Evolutionary conservation across 2,888 invertebrate species (phyloP), one percentile per base, ranked within the genome.

Genomic region (Eupithecia exiguata): DNA sequence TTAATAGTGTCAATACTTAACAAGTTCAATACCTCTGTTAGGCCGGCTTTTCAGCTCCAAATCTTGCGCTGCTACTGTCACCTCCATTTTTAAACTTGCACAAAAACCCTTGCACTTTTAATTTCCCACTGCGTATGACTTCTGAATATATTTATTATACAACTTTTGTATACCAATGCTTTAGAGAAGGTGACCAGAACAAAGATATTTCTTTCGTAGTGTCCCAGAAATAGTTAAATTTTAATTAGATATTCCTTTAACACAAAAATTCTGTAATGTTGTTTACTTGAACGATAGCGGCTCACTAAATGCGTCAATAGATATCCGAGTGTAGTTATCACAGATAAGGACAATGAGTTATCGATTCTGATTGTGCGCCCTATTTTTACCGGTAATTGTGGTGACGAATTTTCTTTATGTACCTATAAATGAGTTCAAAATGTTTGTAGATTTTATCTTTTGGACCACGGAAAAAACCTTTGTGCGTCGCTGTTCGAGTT

Each of bases 241-340:
- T 53, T 21, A 53, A 53, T n/a, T 2, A 49, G 62, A 25, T 53
- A 25, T 53, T 53, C 21, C 21, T 35, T 62, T 62, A 36, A 9
- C 1, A 12, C 3, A 7, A 63, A 30, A 36, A n/a, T n/a, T 63
- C 25, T 61, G 61, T 62, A 62, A 30, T 35, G 35, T 5, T 58
- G 58, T 58, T 35, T 18, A 30, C 16, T 10, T 18, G 35, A 73
- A 66, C 66, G 72, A 74, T 43, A 40, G 30, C 12, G 63, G 71
- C 70, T 72, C 68, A 74, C 70, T 68, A 36, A 71, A 89, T 92
- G 92, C 92, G 92, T 93, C 92, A 92, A 91, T 90, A 87, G 91
- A 92, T 92, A 92, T 84, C 87, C 70, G 25, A 84, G 81, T 83
- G 38, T 85, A 87, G 46, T 67, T 38, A 91, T 92, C 91, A 81